These are phyloP conservation scores for Mamestra brassicae DNA, from an alignment of 2,888 invertebrate genomes.

Conservation along the genomic window DNA sequence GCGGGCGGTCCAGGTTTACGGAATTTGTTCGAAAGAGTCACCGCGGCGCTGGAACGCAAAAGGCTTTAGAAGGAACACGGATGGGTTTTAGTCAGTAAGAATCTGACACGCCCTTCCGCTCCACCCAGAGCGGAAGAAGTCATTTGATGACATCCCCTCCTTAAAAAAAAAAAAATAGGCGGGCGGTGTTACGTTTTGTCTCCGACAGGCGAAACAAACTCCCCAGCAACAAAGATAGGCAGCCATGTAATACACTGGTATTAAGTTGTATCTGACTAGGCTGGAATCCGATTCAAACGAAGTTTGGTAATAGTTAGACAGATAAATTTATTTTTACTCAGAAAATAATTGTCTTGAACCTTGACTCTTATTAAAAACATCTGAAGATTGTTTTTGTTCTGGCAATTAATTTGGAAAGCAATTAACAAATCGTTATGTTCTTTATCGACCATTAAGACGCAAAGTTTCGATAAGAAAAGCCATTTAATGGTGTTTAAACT, in stretches of 20 bases:
- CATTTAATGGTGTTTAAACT: constrained; percentile 40
- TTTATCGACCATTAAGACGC: constrained; percentile 55
- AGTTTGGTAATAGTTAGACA: background rate
- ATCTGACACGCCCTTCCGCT: no score
- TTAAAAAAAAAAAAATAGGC: no score
- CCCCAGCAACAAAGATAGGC: no score
- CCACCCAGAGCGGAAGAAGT: no score
- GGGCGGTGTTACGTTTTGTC: no score
- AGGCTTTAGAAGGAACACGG: no score
- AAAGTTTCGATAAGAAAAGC: constrained; percentile 45
- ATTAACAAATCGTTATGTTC: constrained; percentile 59
- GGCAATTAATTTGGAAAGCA: constrained; percentile 59
- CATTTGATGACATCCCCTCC: no score
- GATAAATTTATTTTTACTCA: background rate
- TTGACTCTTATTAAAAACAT: constrained; percentile 14
- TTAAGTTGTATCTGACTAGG: background rate
- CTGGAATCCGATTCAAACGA: background rate
- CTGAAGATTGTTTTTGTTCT: constrained; percentile 33
- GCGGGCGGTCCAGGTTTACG: no score
- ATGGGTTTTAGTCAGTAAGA: no score
- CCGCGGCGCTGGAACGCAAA: no score
- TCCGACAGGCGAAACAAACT: no score
- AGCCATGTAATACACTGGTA: background rate
- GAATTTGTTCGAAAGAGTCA: no score
- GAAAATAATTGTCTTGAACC: background rate